Conservation (phyloP, 2,888 invertebrate genomes). For the Arge pagana region DNA sequence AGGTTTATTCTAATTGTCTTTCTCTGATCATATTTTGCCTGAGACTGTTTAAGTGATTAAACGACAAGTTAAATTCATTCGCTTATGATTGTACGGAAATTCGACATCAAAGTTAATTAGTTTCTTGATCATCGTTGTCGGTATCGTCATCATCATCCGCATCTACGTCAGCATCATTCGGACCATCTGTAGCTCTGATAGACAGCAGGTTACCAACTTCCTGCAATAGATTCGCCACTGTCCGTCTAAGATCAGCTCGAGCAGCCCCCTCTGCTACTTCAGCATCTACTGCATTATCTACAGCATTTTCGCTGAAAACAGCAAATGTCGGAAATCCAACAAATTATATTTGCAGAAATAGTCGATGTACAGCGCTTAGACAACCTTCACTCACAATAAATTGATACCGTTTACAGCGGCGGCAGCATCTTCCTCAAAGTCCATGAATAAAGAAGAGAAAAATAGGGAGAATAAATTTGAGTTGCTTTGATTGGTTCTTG, state of each 20-base stretch:
- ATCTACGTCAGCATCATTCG: conserved; percentile 61
- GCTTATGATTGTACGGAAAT: too few species aligned
- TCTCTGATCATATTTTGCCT: too few species aligned
- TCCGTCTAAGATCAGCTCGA: conserved; percentile 64
- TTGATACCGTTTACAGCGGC: conserved; percentile 32
- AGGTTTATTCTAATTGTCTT: too few species aligned
- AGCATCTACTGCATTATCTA: conserved; percentile 50
- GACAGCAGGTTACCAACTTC: conserved; percentile 75
- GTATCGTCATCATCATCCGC: conserved; percentile 62
- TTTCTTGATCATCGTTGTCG: conserved; percentile 58
- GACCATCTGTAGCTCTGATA: conserved; percentile 65
- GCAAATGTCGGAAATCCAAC: too few species aligned
- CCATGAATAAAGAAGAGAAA: conserved; percentile 74
- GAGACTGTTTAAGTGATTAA: too few species aligned
- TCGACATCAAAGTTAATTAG: conserved; percentile 1
- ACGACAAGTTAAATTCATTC: too few species aligned
- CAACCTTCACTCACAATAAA: conserved; percentile 36
- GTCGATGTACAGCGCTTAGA: too few species aligned
- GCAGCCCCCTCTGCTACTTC: conserved; percentile 51
- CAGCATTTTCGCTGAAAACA: conserved; percentile 10
- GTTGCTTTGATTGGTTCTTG: conserved; percentile 38
- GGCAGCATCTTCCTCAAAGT: conserved; percentile 60
- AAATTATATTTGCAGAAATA: too few species aligned
- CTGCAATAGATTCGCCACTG: conserved; percentile 70
- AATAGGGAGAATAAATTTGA: conserved; percentile 53